These are phyloP conservation scores for Miltochrista miniata DNA, from an alignment of 2,888 invertebrate genomes.

Conservation along the genomic window DNA sequence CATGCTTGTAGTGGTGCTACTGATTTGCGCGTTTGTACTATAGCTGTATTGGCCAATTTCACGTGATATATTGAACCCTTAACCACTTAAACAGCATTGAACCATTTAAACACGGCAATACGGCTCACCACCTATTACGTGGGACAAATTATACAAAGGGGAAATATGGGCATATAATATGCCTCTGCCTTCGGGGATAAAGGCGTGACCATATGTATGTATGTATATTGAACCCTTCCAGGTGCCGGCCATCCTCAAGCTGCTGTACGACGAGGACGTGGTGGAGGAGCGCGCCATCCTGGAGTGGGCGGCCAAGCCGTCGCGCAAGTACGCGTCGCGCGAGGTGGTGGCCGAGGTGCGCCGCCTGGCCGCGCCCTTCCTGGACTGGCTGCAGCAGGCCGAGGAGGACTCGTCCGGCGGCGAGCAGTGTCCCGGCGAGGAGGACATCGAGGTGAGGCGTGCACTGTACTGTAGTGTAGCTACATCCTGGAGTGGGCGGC, in stretches of 20 bases:
- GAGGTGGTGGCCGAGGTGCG: constrained; percentile 97
- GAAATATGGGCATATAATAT: no score
- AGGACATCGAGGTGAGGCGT: constrained; percentile 94
- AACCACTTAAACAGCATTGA: no score
- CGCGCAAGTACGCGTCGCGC: constrained; percentile 96
- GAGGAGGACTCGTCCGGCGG: constrained; percentile 94
- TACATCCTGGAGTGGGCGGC: constrained; percentile 97
- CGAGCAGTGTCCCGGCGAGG: constrained; percentile 83
- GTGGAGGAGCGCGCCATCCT: constrained; percentile 96
- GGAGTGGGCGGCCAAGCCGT: constrained; percentile 98
- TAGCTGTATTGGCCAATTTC: constrained; percentile 52
- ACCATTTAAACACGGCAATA: no score
- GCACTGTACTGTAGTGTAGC: constrained; percentile 93
- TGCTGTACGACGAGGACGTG: constrained; percentile 97
- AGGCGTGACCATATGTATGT: no score
- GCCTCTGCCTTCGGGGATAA: no score
- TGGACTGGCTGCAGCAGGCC: constrained; percentile 98
- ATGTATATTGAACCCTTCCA: no score
- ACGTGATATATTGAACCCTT: no score
- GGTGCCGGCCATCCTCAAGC: constrained; percentile 56
- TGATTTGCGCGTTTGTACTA: background rate
- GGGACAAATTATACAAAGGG: no score
- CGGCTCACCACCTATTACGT: no score
- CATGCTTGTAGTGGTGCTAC: background rate
- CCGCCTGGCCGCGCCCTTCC: constrained; percentile 95